Percentiles rank a stretch among this genome's conserved stretches.
Conservation (phyloP, 2,113 vertebrate species). For the Carollia perspicillata region DNA sequence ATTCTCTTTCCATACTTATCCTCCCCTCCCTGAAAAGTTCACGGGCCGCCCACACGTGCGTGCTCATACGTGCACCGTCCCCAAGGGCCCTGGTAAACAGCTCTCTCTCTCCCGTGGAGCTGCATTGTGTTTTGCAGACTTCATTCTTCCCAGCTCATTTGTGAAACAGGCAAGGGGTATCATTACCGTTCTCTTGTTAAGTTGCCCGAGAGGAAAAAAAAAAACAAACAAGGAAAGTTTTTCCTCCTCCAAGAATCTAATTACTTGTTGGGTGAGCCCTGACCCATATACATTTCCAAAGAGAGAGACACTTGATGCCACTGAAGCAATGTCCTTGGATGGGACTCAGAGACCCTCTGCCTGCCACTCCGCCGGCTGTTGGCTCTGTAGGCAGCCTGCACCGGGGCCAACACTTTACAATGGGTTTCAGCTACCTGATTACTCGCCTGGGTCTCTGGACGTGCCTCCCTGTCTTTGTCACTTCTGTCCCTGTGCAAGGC, state of each 20-base stretch:
- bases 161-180: neutral
- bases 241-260: conserved; percentile 55
- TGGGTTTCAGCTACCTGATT: neutral
- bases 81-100: neutral
- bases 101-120: neutral
- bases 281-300: conserved; percentile 35
- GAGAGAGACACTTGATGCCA: conserved; percentile 18
- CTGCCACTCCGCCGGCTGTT: fast-evolving
- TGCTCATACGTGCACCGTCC: neutral
- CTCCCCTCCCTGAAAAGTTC: neutral
- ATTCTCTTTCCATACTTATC: neutral
- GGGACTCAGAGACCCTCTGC: conserved; percentile 16
- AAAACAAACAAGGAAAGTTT: conserved; percentile 37
- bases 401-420: neutral
- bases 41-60: fast-evolving
- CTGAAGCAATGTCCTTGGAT: neutral
- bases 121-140: neutral
- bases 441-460: neutral
- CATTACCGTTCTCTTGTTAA: conserved; percentile 5
- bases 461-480: neutral
- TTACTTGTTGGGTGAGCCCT: conserved; percentile 52
- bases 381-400: fast-evolving
- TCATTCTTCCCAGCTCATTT: neutral
- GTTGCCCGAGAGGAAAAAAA: conserved; percentile 16
- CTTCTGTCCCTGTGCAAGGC: neutral